Conservation (phyloP, 37 sponge, comb jelly and placozoan genomes). For the Spongia lamella region DNA sequence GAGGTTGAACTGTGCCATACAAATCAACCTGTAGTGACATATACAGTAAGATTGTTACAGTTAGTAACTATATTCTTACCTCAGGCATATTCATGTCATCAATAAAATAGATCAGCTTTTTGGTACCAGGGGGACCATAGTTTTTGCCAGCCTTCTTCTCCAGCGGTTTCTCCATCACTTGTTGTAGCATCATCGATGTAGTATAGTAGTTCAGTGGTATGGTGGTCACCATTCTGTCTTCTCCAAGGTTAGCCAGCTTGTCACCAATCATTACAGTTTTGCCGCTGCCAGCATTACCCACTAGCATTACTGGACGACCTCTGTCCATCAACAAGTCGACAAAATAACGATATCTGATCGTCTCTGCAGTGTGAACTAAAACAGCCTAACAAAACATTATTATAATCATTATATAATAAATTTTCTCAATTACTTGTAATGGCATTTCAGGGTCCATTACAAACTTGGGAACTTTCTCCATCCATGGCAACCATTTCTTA, state of each 20-base stretch:
- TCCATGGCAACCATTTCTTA: constrained; percentile 93
- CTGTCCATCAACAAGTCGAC: constrained; percentile 85
- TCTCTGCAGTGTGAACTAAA: constrained; percentile 94
- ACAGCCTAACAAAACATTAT: constrained; percentile 55
- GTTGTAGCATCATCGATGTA: constrained; percentile 95
- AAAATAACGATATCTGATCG: constrained; percentile 84
- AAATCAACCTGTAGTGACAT: constrained; percentile 54
- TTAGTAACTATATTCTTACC: constrained; percentile 29
- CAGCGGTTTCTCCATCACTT: constrained; percentile 98
- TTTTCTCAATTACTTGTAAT: constrained; percentile 61
- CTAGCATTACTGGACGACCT: constrained; percentile 95
- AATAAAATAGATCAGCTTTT: constrained; percentile 96
- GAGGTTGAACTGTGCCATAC: constrained; percentile 97
- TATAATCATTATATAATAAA: neutral
- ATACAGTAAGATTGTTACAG: too few relatives aligned
- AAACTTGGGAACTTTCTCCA: constrained; percentile 89
- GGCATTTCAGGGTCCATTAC: constrained; percentile 95
- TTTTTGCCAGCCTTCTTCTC: constrained; percentile 98
- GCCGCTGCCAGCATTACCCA: constrained; percentile 96
- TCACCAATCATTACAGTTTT: constrained; percentile 97
- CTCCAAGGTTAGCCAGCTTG: constrained; percentile 64
- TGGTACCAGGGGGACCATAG: constrained; percentile 97
- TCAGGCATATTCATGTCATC: constrained; percentile 99
- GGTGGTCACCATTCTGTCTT: constrained; percentile 75
- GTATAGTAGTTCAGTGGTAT: constrained; percentile 99